Base-by-base conservation (phyloP, 2,113 vertebrate species). In the Panthera tigris region DNA sequence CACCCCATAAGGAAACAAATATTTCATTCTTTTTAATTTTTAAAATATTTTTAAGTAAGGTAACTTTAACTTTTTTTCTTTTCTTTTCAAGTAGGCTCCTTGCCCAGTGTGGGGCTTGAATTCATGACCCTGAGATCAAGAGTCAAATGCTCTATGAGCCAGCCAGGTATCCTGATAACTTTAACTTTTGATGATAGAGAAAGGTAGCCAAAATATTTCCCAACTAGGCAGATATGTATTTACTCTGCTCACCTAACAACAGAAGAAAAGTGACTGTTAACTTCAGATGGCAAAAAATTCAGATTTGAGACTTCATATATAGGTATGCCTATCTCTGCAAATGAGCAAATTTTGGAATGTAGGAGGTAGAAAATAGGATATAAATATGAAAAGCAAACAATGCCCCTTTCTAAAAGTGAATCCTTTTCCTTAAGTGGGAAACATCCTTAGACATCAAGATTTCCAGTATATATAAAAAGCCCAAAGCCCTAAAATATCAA, bases 361-460 rank as follows among this genome's bases (percentile, higher is more conserved):
- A 87, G 55, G 74, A 98, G n/a, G 71, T 68, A 93, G 71, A 23
- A 93, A 8, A 41, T 2, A 89, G 23, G 52, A 39, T 79, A 27
- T 11, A 94, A 57, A 36, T 12, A 74, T 71, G 78, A 94, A 95
- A 95, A 94, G 69, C n/a, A 89, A 96, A 82, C 23, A 89, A 80
- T 71, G 13, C 13, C 7, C n/a, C 73, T 91, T 88, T 90, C 69
- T 84, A 71, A 96, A 92, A 92, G 33, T 74, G 27, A 21, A 65
- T 76, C 39, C 27, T 55, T 85, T 57, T 95, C 84, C 33, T 96
- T 95, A 94, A 93, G 57, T 97, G 31, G 90, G 80, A 23, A 73
- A 45, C 50, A 93, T n/a, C n/a, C 66, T 89, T 73, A 97, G 13
- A 94, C 5, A 83, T 55, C 33, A 93, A 21, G 82, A 83, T 80